A percentile compares a stretch with the other conserved stretches of the same genome.
phyloP scores from a whole-genome alignment of 2,113 vertebrate genomes.

The Odobenus rosmarus region DNA sequence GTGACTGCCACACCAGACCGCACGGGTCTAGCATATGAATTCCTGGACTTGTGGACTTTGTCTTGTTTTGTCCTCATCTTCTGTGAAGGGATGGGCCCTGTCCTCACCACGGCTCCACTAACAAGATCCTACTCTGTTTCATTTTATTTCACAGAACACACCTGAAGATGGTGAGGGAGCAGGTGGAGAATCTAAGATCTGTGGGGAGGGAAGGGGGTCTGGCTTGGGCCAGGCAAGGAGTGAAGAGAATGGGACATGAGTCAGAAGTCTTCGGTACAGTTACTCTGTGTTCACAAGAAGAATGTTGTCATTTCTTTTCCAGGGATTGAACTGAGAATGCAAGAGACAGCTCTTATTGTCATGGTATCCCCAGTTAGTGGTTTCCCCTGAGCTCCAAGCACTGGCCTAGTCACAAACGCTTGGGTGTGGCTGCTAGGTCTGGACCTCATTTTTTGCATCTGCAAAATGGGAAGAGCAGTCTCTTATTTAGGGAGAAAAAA shows the following conservation, averaged over 20 bases:
- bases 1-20: not conserved
- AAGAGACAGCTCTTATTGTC: not conserved
- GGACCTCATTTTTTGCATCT: not conserved
- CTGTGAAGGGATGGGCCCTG: not conserved
- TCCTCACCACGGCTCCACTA: not conserved
- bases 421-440: not conserved
- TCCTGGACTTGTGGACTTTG: not conserved
- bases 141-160: not conserved
- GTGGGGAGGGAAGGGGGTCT: not conserved
- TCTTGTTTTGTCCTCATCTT: not conserved
- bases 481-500: not conserved
- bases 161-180: not conserved
- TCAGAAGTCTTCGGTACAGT: too few relatives aligned
- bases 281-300: rapidly evolving
- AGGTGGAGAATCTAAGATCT: not conserved
- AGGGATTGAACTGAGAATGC: too few relatives aligned
- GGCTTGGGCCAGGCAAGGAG: not conserved
- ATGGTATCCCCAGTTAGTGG: not conserved
- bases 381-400: not conserved
- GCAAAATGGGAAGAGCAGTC: not conserved
- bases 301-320: not conserved
- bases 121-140: not conserved
- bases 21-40: not conserved
- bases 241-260: not conserved
- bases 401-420: not conserved